phyloP scores from a whole-genome alignment of 2,888 invertebrate species.

The Sceliomorpha sp. region DNA sequence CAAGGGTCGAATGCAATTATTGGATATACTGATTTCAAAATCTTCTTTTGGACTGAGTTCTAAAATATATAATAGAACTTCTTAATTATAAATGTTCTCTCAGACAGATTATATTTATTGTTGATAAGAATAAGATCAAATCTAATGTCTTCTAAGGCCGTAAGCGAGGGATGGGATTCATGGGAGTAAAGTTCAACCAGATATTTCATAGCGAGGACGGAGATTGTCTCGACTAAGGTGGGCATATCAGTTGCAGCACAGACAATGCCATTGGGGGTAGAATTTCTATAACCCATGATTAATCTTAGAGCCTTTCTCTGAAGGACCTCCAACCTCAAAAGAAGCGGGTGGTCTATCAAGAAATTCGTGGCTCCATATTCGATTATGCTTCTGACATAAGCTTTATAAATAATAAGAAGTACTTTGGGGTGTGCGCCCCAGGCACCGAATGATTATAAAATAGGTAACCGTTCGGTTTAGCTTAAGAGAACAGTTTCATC shows the following conservation, averaged over 20 bases:
- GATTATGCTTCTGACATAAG: constrained; percentile 12
- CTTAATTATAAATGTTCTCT: no score
- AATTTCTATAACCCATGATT: constrained; percentile 2
- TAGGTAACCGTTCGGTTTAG: no score
- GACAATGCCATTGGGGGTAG: constrained; percentile 14
- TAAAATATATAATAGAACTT: no score
- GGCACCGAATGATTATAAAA: constrained; percentile 26
- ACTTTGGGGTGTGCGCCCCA: constrained; percentile 36
- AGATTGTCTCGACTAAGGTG: no score
- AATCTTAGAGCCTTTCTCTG: constrained; percentile 2
- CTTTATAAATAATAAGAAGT: constrained; percentile 10
- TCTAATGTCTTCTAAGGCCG: no score
- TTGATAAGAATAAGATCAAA: no score
- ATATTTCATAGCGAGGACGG: no score
- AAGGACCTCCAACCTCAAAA: background rate
- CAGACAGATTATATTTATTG: no score
- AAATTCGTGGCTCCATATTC: constrained; percentile 15
- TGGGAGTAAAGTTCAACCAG: no score
- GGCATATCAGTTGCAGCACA: constrained; percentile 13
- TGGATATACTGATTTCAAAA: background rate
- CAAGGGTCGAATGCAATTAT: background rate
- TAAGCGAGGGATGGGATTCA: no score
- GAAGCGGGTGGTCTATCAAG: background rate
- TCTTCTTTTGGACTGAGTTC: background rate
- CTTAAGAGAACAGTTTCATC: no score